Percentiles rank a stretch among this genome's conserved stretches.
Conservation (phyloP, 2,113 vertebrate genomes). For the Oplegnathus fasciatus region DNA sequence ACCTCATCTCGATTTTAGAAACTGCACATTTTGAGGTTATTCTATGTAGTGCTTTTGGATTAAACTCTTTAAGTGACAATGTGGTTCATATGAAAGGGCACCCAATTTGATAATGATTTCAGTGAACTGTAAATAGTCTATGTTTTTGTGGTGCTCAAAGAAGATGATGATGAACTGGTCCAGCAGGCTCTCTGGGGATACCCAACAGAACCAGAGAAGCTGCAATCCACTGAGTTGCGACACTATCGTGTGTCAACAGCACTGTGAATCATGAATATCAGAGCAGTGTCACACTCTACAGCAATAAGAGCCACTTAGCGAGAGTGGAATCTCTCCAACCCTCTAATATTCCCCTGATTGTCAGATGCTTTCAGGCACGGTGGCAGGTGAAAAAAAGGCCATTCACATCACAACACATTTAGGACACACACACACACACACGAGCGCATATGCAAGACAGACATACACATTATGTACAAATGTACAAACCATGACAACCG, state of each 20-base stretch:
- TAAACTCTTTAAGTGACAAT: not conserved
- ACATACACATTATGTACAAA: slow-evolving; percentile 15
- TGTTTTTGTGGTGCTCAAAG: slow-evolving; percentile 17
- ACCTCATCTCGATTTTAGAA: not conserved
- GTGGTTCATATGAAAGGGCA: not conserved
- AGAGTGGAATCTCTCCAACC: slow-evolving; percentile 70
- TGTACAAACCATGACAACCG: not conserved
- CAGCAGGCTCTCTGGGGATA: slow-evolving; percentile 28
- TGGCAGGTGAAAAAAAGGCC: slow-evolving; percentile 25
- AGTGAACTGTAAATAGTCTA: not conserved
- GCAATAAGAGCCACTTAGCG: slow-evolving; percentile 73
- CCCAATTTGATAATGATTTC: not conserved
- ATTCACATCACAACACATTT: slow-evolving; percentile 6
- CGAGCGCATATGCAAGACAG: slow-evolving; percentile 11
- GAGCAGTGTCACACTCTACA: slow-evolving; percentile 64
- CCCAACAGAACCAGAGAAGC: slow-evolving; percentile 37
- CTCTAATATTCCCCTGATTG: slow-evolving; percentile 71
- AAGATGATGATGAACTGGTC: slow-evolving; percentile 34
- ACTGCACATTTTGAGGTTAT: not conserved
- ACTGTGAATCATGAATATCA: slow-evolving; percentile 62
- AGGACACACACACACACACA: slow-evolving; percentile 10
- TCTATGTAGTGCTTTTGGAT: not conserved
- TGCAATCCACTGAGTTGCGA: slow-evolving; percentile 35
- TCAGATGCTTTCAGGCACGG: slow-evolving; percentile 57
- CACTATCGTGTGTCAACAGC: slow-evolving; percentile 66